A percentile compares a stretch with the other conserved stretches of the same genome.
Conservation (phyloP, 2,888 invertebrate genomes). For the Nudaria mundana region DNA sequence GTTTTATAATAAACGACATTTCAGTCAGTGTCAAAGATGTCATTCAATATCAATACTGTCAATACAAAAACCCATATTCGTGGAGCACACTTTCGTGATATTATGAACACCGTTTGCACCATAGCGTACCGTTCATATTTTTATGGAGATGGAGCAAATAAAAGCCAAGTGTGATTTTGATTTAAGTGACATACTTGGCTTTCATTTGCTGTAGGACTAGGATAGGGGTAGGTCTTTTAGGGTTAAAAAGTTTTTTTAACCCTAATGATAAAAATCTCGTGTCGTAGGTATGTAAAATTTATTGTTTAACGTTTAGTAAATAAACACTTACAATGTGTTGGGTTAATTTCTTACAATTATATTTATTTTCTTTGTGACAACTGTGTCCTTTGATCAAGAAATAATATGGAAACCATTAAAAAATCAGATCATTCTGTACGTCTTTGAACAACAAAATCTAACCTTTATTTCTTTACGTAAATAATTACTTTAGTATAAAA, state of each 20-base stretch:
- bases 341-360: slow-evolving; percentile 55
- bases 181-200: too few relatives aligned
- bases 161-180: too few relatives aligned
- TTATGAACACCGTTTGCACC: too few relatives aligned
- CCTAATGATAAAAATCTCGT: slow-evolving; percentile 26
- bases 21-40: too few relatives aligned
- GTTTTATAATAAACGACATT: too few relatives aligned
- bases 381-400: slow-evolving; percentile 43
- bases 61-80: too few relatives aligned
- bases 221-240: too few relatives aligned
- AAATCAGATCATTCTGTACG: slow-evolving; percentile 60
- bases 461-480: slow-evolving; percentile 33
- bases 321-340: slow-evolving; percentile 67
- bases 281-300: slow-evolving; percentile 56
- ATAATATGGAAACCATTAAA: slow-evolving; percentile 44
- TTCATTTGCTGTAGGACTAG: not conserved
- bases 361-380: slow-evolving; percentile 38
- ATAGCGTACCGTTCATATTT: too few relatives aligned
- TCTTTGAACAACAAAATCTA: slow-evolving; percentile 33
- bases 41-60: too few relatives aligned
- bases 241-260: too few relatives aligned
- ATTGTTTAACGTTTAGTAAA: slow-evolving; percentile 68
- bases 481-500: slow-evolving; percentile 34
- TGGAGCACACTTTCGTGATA: too few relatives aligned
- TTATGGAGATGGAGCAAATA: too few relatives aligned